phyloP scores from a whole-genome alignment of 2,888 invertebrate species.

The Leptopilina syphax region DNA sequence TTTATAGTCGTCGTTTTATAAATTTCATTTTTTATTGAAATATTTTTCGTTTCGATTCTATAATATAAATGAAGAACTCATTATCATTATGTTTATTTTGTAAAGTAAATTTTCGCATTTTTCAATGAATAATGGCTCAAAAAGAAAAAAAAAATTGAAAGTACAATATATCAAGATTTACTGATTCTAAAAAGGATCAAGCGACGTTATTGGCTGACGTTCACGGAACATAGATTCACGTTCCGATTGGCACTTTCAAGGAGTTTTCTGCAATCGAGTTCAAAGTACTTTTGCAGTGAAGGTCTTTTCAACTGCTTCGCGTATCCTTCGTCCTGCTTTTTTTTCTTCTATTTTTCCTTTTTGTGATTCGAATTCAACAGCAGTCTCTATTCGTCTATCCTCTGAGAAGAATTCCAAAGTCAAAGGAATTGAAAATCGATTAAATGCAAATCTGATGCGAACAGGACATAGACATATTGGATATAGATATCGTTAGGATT shows the following conservation, averaged over 20 bases:
- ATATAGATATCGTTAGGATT: slow-evolving; percentile 40
- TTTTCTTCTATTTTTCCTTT: neutral
- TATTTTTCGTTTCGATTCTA: too few relatives aligned
- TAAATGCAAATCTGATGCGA: slow-evolving; percentile 55
- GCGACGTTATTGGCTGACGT: neutral
- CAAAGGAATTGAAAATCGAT: slow-evolving; percentile 52
- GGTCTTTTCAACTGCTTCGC: slow-evolving; percentile 16
- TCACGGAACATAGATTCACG: slow-evolving; percentile 1
- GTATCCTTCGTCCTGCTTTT: neutral
- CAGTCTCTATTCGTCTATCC: neutral
- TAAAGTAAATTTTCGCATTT: too few relatives aligned
- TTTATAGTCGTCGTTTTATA: too few relatives aligned
- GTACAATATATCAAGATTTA: neutral
- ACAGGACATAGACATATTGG: slow-evolving; percentile 49
- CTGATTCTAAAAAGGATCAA: neutral
- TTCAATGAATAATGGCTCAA: too few relatives aligned
- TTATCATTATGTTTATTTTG: too few relatives aligned
- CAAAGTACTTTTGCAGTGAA: slow-evolving; percentile 21
- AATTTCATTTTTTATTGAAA: too few relatives aligned
- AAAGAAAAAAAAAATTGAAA: neutral
- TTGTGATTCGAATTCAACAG: slow-evolving; percentile 7
- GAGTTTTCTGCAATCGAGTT: slow-evolving; percentile 29
- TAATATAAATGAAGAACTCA: too few relatives aligned
- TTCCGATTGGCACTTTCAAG: slow-evolving; percentile 29
- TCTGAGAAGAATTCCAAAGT: slow-evolving; percentile 21